phyloP scores from a whole-genome alignment of 2,888 invertebrate genomes.

The Melanostoma scalare region DNA sequence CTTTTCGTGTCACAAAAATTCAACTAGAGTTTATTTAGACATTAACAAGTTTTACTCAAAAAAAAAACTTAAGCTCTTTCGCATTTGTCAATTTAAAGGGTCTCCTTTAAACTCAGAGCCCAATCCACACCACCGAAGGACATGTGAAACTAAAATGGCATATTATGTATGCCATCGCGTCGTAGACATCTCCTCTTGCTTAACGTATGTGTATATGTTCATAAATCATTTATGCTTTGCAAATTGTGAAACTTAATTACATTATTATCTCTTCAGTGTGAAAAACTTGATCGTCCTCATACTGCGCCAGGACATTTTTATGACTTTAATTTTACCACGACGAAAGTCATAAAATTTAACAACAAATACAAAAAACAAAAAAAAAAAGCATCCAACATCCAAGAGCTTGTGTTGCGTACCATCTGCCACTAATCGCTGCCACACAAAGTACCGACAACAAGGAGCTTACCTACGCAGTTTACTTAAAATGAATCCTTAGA shows the following conservation, averaged over 20 bases:
- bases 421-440: slow-evolving; percentile 71
- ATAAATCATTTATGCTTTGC: slow-evolving; percentile 42
- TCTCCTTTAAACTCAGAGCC: no score
- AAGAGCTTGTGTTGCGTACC: slow-evolving; percentile 62
- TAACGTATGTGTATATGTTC: not conserved
- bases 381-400: no score
- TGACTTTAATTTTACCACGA: slow-evolving; percentile 71
- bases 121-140: no score
- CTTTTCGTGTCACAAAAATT: no score
- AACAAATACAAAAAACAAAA: slow-evolving; percentile 13
- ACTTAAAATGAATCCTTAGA: slow-evolving; percentile 51
- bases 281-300: slow-evolving; percentile 24
- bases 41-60: no score
- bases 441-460: slow-evolving; percentile 56
- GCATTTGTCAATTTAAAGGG: no score
- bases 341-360: slow-evolving; percentile 55
- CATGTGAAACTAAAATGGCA: no score
- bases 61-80: no score
- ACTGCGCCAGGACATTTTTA: slow-evolving; percentile 55
- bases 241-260: slow-evolving; percentile 57
- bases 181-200: no score
- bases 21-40: no score
- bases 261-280: slow-evolving; percentile 44
- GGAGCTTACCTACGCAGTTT: slow-evolving; percentile 66
- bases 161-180: no score